These are phyloP conservation scores for Poliocrania exsul DNA, from an alignment of 2,797 vertebrate species.

Conservation along the genomic window DNA sequence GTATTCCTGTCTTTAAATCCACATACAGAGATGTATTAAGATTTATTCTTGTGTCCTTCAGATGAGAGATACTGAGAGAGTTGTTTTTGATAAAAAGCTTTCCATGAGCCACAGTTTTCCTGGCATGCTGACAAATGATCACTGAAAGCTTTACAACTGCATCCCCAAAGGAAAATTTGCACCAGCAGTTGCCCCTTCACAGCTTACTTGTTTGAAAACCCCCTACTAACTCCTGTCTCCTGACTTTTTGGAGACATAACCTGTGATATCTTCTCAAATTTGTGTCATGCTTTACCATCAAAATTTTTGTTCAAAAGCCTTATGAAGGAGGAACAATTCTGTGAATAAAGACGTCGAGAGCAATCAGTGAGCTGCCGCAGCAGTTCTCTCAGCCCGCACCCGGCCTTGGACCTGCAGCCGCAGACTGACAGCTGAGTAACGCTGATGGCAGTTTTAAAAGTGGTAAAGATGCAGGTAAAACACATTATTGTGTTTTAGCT, in stretches of 20 bases:
- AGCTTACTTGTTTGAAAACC: background rate
- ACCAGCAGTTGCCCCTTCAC: background rate
- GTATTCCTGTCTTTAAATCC: background rate
- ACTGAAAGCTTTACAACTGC: background rate
- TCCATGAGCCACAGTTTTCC: background rate
- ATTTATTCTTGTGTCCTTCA: background rate
- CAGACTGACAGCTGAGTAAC: rapidly evolving
- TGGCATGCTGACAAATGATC: rapidly evolving
- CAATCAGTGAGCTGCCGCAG: rapidly evolving
- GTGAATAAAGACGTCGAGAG: rapidly evolving
- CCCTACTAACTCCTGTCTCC: rapidly evolving
- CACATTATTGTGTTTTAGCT: background rate
- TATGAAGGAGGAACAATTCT: rapidly evolving
- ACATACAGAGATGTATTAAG: rapidly evolving
- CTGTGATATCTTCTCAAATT: background rate
- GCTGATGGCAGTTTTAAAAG: background rate
- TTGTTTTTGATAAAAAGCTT: background rate
- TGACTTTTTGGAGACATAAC: background rate
- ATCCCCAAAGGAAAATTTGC: background rate
- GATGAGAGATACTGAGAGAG: background rate
- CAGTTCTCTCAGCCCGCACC: rapidly evolving
- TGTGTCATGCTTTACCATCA: background rate
- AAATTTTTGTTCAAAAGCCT: background rate
- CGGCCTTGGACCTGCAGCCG: rapidly evolving
- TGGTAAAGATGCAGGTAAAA: background rate